Base-by-base conservation (phyloP, 2,797 vertebrate species). In the Chiropotes sagulatus region DNA sequence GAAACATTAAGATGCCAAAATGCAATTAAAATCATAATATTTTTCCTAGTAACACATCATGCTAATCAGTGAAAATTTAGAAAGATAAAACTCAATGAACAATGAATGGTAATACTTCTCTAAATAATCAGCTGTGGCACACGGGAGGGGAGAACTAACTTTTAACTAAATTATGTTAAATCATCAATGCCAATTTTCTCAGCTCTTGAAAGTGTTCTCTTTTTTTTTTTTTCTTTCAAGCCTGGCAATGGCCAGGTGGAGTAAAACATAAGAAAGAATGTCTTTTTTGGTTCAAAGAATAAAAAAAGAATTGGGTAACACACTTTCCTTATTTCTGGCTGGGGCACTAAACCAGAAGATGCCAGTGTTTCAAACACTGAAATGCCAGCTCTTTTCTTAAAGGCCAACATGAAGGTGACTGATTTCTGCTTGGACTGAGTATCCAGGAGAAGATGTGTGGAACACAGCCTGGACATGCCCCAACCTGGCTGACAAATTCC, bases 21-120 rank as follows among this genome's bases (percentile, higher is more conserved):
- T 97, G 88, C 76, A 98, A 98, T 98, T 98, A 98, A 98, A 98
- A 96, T 91, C 86, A 95, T 96, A 97, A 96, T 97, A 95, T 96
- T 64, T 76, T 98, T 98, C 96, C 97, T 97, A 96, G 93, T 94
- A 97, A 98, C 96, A 96, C 73, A 96, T 90, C 85, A 90, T 70
- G 72, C 94, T 91, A 72, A 97, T 95, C 80, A 96, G n/a, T 94
- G 95, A 94, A 96, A 92, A 97, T 96, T 96, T 64, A 94, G 75
- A 94, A 93, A 96, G 92, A 90, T 91, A 93, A 87, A 91, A 86
- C 11, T 83, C 93, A 92, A 36, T 96, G 97, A 98, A 96, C 93
- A 97, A 80, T 82, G 88, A 92, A 92, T 96, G 93, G 80, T 73
- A 89, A 91, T 96, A 90, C 86, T 94, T 97, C 79, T 96, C 82